Base-by-base conservation (phyloP, 2,888 invertebrate genomes). In the Scaptomyza flava region DNA sequence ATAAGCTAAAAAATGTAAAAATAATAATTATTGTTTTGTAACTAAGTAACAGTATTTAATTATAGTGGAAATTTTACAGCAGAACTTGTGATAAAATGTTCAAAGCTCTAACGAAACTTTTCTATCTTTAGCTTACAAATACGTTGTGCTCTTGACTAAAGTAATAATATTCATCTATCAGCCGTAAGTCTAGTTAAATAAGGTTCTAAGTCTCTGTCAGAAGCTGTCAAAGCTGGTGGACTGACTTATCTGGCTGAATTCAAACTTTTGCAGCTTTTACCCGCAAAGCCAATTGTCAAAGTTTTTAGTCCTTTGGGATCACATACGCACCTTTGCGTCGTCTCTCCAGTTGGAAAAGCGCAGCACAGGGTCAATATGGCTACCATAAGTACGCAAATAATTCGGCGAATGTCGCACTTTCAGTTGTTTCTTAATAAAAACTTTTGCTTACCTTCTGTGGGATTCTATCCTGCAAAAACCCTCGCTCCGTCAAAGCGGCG, bases 381-480 rank as follows among this genome's bases (percentile, higher is more conserved):
- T 47, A 45, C 60, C 71, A 81, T 87, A 87, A 89, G 84, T 82
- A 89, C 85, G 78, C 84, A 89, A 82, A 84, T 89, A 89, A 84
- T 89, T 74, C 72, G 47, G 62, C 36, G 61, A 71, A 63, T 68
- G 72, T 86, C 68, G 69, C 68, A 63, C 56, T 82, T 65, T 70
- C 58, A 46, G 54, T 58, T 70, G 58, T 63, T 87, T 86, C 87
- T 86, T 79, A 81, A 86, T 75, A 76, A 58, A 71, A 74, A 68
- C 45, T 76, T 79, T 74, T 50, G 57, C 46, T 51, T 51, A 74
- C 79, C 74, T 68, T 69, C 50, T 23, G n/a, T 23, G 45, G 31
- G 7, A 30, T 34, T 50, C 36, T 27, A 48, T 36, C 8, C 20
- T 33, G 7, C 12, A 0, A 6, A 12, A 2, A 2, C 38, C 6